Evolutionary conservation across 2,113 vertebrate genomes (phyloP).

Genomic region (Mystacornis crossleyi): DNA sequence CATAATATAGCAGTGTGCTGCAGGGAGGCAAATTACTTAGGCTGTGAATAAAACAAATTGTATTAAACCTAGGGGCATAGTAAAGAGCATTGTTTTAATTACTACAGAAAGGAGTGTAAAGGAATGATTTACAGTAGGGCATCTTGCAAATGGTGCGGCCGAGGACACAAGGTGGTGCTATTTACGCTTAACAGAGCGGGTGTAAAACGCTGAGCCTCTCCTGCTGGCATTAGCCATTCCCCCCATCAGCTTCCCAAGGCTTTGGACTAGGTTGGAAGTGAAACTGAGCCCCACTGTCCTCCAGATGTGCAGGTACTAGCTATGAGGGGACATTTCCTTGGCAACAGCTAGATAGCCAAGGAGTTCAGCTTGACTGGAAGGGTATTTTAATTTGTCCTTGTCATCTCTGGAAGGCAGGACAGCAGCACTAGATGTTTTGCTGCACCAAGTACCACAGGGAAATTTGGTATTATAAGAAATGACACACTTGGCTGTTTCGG

Average conservation of each 20-base stretch:
- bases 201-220: rapidly evolving
- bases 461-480: constrained; percentile 25
- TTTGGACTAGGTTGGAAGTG: background rate
- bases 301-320: background rate
- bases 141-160: rapidly evolving
- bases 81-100: constrained; percentile 37
- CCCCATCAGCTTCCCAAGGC: background rate
- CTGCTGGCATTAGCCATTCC: background rate
- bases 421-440: background rate
- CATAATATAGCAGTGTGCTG: background rate
- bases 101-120: background rate
- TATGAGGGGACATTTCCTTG: background rate
- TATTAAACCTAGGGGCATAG: constrained; percentile 44
- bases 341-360: background rate
- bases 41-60: constrained; percentile 54
- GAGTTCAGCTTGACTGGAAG: constrained; percentile 29
- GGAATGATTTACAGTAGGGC: background rate
- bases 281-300: background rate
- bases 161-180: constrained; percentile 52
- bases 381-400: constrained; percentile 52
- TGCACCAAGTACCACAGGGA: constrained; percentile 33
- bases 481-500: constrained; percentile 41
- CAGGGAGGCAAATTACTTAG: constrained; percentile 35
- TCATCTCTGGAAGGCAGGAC: constrained; percentile 25
- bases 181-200: background rate